A percentile compares a stretch with the other conserved stretches of the same genome.
phyloP scores from a whole-genome alignment of 2,888 invertebrate genomes.

The Cotesia congregata region DNA sequence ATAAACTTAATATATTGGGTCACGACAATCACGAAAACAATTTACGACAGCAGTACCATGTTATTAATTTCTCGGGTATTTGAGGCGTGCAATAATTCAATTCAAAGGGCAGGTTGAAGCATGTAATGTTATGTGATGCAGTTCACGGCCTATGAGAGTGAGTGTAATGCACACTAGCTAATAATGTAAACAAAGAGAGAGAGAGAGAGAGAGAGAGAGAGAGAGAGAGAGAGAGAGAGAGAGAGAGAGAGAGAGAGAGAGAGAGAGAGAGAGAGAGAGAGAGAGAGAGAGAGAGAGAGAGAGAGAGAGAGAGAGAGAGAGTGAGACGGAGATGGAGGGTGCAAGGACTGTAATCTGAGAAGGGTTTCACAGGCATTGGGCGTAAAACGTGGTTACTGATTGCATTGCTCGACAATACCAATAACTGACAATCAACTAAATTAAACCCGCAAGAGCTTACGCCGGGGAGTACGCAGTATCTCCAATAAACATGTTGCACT shows the following conservation, averaged over 20 bases:
- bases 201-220: background rate
- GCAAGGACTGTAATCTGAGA: slow-evolving; percentile 34
- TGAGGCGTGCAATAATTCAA: too few species aligned
- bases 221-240: background rate
- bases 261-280: background rate
- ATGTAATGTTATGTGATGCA: too few species aligned
- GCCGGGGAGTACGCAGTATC: background rate
- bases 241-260: background rate
- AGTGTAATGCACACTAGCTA: slow-evolving; percentile 7
- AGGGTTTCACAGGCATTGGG: slow-evolving; percentile 28
- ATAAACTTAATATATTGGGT: too few species aligned
- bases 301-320: background rate
- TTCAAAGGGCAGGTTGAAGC: too few species aligned
- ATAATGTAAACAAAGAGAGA: slow-evolving; percentile 34
- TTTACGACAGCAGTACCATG: too few species aligned
- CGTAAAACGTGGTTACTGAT: slow-evolving; percentile 41
- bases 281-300: background rate
- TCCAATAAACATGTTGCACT: slow-evolving; percentile 28
- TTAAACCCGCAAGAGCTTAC: slow-evolving; percentile 10
- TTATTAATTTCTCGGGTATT: too few species aligned
- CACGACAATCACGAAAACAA: too few species aligned
- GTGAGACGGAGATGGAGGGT: background rate
- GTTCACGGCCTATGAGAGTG: slow-evolving; percentile 19
- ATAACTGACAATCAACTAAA: slow-evolving; percentile 40
- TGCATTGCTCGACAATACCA: slow-evolving; percentile 37